Evolutionary conservation across 2,113 vertebrate species (phyloP).

Genomic region (Octodon degus): DNA sequence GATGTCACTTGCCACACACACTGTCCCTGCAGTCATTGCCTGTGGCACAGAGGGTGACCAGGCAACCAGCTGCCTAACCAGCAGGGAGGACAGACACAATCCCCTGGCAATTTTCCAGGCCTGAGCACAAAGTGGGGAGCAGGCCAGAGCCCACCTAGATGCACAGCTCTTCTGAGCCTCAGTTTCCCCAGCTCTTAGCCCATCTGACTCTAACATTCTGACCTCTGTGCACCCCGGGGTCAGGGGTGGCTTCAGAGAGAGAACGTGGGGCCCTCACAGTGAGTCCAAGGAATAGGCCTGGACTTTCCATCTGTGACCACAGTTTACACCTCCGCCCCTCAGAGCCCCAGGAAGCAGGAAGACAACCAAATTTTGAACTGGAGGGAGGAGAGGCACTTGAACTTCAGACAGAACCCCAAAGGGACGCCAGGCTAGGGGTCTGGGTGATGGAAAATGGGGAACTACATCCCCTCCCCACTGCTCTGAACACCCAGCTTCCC

Average conservation of each 20-base stretch:
- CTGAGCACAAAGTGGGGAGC: neutral
- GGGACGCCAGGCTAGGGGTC: neutral
- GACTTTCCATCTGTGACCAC: neutral
- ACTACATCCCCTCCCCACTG: neutral
- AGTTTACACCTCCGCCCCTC: neutral
- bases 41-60: neutral
- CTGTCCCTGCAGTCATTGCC: neutral
- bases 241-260: neutral
- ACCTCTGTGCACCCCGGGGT: neutral
- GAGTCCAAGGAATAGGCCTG: too few relatives aligned
- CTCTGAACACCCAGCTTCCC: too few relatives aligned
- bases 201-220: neutral
- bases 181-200: neutral
- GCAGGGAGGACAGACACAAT: neutral
- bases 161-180: neutral
- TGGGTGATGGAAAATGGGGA: neutral
- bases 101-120: neutral
- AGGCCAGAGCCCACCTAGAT: neutral
- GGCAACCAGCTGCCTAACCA: neutral
- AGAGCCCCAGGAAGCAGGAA: neutral
- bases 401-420: neutral
- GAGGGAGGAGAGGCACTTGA: neutral
- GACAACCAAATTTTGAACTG: neutral
- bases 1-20: neutral
- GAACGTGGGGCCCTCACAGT: neutral